These are phyloP conservation scores for Pimephales promelas DNA, from an alignment of 2,113 vertebrate genomes.

Conservation along the genomic window DNA sequence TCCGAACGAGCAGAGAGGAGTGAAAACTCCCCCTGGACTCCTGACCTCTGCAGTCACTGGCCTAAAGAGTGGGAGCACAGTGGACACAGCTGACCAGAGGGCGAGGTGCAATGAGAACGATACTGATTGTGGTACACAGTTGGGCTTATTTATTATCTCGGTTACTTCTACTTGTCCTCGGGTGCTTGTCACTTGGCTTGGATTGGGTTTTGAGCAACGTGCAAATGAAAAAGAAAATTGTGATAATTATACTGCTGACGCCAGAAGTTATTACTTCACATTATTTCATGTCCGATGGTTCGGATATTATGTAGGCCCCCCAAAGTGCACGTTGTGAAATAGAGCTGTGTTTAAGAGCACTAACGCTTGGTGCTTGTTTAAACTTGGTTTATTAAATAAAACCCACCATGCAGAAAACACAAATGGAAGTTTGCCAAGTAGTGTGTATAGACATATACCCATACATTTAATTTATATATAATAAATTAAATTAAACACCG, in stretches of 20 bases:
- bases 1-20: conserved; percentile 10
- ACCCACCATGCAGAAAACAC: neutral
- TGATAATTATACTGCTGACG: conserved; percentile 32
- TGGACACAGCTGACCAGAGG: conserved; percentile 41
- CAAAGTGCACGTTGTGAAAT: conserved; percentile 15
- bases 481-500: too few relatives aligned
- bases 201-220: conserved; percentile 2
- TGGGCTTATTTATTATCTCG: neutral
- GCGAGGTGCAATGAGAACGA: neutral
- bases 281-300: conserved; percentile 39
- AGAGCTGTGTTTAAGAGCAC: conserved; percentile 13
- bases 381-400: conserved; percentile 33
- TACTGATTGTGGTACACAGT: neutral
- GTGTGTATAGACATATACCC: neutral
- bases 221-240: conserved; percentile 22
- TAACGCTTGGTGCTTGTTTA: conserved; percentile 20
- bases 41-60: conserved; percentile 24
- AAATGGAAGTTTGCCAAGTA: neutral
- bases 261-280: conserved; percentile 30
- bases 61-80: conserved; percentile 19
- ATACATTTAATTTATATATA: neutral
- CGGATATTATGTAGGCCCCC: neutral
- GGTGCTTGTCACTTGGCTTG: conserved; percentile 10
- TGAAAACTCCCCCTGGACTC: conserved; percentile 18
- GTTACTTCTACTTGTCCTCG: neutral